Conservation (phyloP, 1,140 invertebrate genomes). For the Maconellicoccus hirsutus region DNA sequence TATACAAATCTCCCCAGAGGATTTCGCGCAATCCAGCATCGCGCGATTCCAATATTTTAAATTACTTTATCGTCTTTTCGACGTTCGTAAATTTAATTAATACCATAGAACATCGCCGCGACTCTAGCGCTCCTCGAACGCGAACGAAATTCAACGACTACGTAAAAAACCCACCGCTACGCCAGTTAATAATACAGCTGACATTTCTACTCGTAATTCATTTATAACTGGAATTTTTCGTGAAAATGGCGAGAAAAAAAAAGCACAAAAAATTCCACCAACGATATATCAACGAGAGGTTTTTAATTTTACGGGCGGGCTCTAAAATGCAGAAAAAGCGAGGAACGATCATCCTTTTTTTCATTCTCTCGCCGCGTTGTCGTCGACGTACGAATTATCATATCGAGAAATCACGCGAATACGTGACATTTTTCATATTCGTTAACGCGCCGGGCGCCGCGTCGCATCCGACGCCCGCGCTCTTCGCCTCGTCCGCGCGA, state of each 20-base stretch:
- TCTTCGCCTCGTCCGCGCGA: too few species aligned
- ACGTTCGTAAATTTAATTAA: neutral
- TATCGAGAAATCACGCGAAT: neutral
- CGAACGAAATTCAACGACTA: neutral
- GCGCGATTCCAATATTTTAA: neutral
- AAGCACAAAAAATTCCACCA: neutral
- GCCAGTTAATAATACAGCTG: neutral
- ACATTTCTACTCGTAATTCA: constrained; percentile 9
- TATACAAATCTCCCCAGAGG: neutral
- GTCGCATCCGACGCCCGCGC: too few species aligned
- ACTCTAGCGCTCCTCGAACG: too few species aligned
- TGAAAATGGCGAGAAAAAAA: too few species aligned
- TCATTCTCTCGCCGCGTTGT: too few species aligned
- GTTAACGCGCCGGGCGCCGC: too few species aligned
- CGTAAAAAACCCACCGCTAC: neutral
- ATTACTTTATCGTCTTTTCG: constrained; percentile 9
- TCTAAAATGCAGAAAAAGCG: neutral
- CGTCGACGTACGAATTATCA: too few species aligned
- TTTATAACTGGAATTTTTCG: constrained; percentile 9
- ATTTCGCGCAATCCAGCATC: neutral
- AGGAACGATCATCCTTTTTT: too few species aligned
- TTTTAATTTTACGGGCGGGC: neutral
- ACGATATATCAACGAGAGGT: neutral
- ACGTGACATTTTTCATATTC: neutral
- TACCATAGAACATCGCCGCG: neutral